Evolutionary conservation across 1,140 invertebrate genomes (phyloP).

Genomic region (Drosophila oshimai): DNA sequence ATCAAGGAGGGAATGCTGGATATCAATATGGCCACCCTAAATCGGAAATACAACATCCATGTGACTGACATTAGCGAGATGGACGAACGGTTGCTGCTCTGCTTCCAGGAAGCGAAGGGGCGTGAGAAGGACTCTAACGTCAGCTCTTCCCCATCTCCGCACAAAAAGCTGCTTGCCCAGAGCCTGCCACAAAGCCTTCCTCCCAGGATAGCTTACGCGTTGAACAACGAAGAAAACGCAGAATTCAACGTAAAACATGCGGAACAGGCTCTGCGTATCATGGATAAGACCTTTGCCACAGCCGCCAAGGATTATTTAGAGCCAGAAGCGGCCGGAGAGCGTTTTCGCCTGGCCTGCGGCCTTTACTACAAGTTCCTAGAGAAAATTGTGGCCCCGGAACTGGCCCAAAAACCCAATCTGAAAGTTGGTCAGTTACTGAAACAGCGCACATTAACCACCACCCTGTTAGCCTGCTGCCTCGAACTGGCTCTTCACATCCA

Average conservation of each 20-base stretch:
- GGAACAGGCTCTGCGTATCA: neutral
- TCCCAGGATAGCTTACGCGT: neutral
- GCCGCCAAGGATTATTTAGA: neutral
- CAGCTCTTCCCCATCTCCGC: neutral
- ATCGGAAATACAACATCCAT: constrained; percentile 94
- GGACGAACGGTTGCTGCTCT: constrained; percentile 95
- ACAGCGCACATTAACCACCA: constrained; percentile 89
- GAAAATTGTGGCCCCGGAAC: constrained; percentile 91
- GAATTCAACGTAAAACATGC: neutral
- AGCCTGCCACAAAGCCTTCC: constrained; percentile 28
- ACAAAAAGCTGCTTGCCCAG: neutral
- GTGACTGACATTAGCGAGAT: constrained; percentile 96
- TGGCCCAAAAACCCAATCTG: constrained; percentile 86
- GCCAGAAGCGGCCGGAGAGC: neutral
- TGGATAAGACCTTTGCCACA: constrained; percentile 15
- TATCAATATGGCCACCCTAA: constrained; percentile 91
- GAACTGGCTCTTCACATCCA: constrained; percentile 96
- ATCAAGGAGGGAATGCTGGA: constrained; percentile 90
- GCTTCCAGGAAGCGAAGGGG: neutral
- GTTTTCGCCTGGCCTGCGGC: constrained; percentile 25
- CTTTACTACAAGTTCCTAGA: constrained; percentile 95
- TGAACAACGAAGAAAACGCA: neutral
- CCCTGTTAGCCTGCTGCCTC: constrained; percentile 94
- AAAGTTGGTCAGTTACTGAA: constrained; percentile 86
- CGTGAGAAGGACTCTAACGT: neutral